Base-by-base conservation (phyloP, 2,113 vertebrate genomes). In the Percopsis transmontana region DNA sequence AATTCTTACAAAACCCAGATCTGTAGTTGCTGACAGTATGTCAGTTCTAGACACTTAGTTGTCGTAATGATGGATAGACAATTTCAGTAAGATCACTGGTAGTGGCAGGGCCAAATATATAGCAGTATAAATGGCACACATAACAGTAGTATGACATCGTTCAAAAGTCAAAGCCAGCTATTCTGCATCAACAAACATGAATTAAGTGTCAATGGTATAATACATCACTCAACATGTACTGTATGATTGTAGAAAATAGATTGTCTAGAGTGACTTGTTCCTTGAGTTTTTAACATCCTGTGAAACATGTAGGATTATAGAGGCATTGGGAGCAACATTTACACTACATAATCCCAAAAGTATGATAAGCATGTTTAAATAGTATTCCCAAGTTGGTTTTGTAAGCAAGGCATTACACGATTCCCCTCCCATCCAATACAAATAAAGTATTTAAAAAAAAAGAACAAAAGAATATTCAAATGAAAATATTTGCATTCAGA, bases 401-500 rank as follows among this genome's bases (percentile, higher is more conserved):
- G 47, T 71, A 44, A 60, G 44, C 58, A 9, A 42, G 18, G 12
- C 21, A 24, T 58, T 24, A 58, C 51, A 54, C 48, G 23, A 83
- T 80, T 61, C 54, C 66, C 20, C n/a, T 69, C 23, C 19, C 41
- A 58, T 55, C 52, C 16, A 52, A 39, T 15, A 60, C 58, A 2
- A 77, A 78, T 52, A 20, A 20, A 18, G 39, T 15, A 14, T 67
- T 59, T 19, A 42, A 68, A 63, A 42, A 68, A 63, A 81, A 42
- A 63, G 23, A 12, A 6, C 53, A 47, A 12, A 40, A 15, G 69
- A 60, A 15, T 51, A 65, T 44, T 57, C 18, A 68, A 73, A 54
- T 68, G 8, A 72, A 19, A 82, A 76, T 74, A 54, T 50, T 59
- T n/a, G 44, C 21, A 61, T 52, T 67, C 1, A 50, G 74, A 78